Conservation (phyloP, 2,797 vertebrate species). For the Pantherophis vulpinus region DNA sequence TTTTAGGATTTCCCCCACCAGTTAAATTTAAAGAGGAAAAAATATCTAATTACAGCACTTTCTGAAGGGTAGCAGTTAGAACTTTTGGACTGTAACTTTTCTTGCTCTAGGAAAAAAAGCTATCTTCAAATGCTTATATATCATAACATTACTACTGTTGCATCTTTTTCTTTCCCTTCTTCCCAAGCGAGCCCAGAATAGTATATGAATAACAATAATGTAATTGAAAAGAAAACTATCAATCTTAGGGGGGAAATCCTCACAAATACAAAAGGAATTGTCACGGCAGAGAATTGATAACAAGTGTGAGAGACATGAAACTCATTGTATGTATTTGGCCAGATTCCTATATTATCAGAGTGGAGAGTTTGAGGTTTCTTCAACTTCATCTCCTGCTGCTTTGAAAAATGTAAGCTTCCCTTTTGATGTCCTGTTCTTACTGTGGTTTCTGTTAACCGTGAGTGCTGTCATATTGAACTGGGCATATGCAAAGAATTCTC, state of each 20-base stretch:
- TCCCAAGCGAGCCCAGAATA: not conserved
- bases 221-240: not conserved
- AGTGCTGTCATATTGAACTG: not conserved
- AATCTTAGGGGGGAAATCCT: not conserved
- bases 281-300: not conserved
- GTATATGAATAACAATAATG: not conserved
- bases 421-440: not conserved
- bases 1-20: not conserved
- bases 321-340: not conserved
- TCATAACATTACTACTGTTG: not conserved
- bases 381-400: not conserved
- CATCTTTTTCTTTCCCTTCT: not conserved
- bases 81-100: not conserved
- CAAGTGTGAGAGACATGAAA: not conserved
- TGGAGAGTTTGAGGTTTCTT: not conserved
- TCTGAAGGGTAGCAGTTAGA: not conserved
- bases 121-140: not conserved
- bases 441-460: not conserved
- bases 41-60: not conserved
- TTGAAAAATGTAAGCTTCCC: not conserved
- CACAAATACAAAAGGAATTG: not conserved
- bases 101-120: not conserved
- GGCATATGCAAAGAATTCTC: not conserved
- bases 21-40: constrained; percentile 15
- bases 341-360: not conserved